Conservation (phyloP, 2,888 invertebrate species). For the Cerastoderma edule region DNA sequence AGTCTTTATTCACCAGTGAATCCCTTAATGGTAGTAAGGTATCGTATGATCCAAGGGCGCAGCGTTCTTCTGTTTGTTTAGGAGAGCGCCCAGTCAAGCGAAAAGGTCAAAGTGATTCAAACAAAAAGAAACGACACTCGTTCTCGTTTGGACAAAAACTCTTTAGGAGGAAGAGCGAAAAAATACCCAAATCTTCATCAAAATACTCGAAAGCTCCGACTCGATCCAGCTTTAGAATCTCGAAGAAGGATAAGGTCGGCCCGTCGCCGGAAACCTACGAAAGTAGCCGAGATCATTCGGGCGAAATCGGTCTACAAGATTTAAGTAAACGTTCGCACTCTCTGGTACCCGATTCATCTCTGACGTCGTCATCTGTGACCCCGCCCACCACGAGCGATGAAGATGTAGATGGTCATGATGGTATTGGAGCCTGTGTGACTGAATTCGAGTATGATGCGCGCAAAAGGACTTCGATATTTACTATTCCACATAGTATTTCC, state of each 20-base stretch:
- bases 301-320: no score
- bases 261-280: no score
- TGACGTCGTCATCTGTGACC: no score
- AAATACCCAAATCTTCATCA: background rate
- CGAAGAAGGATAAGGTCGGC: background rate
- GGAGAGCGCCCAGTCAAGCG: no score
- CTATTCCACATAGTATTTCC: slow-evolving; percentile 22
- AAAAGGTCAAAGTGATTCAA: background rate
- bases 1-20: slow-evolving; percentile 1
- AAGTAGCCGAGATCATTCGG: no score
- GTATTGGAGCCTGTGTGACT: no score
- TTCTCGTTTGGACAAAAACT: slow-evolving; percentile 20
- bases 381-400: no score
- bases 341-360: no score
- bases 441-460: slow-evolving; percentile 4
- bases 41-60: no score
- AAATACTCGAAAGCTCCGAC: background rate
- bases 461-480: slow-evolving; percentile 19
- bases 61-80: no score
- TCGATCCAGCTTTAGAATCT: slow-evolving; percentile 7
- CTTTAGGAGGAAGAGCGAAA: background rate
- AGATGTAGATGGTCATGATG: no score
- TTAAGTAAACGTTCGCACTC: no score
- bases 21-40: slow-evolving; percentile 9
- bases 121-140: slow-evolving; percentile 4